Evolutionary conservation across 2,797 vertebrate genomes (phyloP).

Genomic region (Champsocephalus esox): DNA sequence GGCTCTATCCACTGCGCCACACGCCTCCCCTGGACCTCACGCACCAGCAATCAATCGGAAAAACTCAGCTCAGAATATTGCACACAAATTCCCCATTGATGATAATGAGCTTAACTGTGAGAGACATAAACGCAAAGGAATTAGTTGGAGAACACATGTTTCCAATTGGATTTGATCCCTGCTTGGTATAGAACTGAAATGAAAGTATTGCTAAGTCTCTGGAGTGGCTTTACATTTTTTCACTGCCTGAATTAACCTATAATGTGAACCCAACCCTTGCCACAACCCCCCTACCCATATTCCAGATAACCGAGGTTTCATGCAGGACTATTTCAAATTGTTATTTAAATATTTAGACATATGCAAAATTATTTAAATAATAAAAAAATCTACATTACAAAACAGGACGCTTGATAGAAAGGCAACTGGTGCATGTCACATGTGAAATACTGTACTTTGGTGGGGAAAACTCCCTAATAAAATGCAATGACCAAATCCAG

Average conservation of each 20-base stretch:
- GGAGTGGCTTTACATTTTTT: neutral
- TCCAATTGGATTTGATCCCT: neutral
- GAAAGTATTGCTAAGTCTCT: too few species aligned
- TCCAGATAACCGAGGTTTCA: neutral
- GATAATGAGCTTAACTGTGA: neutral
- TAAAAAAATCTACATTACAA: neutral
- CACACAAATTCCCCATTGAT: neutral
- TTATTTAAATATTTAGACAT: too few species aligned
- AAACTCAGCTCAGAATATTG: neutral
- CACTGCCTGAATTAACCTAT: neutral
- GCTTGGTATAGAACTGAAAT: neutral
- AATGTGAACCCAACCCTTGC: neutral
- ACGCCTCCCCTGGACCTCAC: neutral
- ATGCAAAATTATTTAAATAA: too few species aligned
- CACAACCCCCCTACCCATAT: neutral
- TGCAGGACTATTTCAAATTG: neutral
- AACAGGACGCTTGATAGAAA: neutral
- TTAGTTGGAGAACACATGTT: too few species aligned
- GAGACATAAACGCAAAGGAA: too few species aligned
- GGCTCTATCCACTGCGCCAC: too few species aligned
- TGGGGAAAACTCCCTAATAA: neutral
- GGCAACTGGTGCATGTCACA: neutral
- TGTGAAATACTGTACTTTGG: neutral
- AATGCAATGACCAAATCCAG: neutral
- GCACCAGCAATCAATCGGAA: slow-evolving; percentile 2